Conservation (phyloP, 2,113 vertebrate species). For the rabbit (Oryctolagus cuniculus) region DNA sequence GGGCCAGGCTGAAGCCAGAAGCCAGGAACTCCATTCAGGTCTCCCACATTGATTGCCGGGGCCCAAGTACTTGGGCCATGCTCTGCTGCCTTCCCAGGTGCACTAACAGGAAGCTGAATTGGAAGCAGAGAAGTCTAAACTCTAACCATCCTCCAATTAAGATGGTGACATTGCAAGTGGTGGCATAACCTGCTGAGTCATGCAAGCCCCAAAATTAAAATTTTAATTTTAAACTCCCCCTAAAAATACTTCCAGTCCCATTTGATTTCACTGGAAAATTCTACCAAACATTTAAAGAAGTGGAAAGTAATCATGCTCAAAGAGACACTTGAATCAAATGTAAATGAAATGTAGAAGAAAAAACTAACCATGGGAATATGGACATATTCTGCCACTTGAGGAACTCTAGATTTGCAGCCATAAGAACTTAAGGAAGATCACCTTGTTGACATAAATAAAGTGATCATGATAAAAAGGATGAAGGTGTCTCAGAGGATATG, state of each 20-base stretch:
- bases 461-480: constrained; percentile 28
- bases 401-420: background rate
- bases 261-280: background rate
- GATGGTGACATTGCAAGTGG: too few relatives aligned
- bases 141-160: too few relatives aligned
- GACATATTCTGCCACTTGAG: background rate
- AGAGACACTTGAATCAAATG: constrained; percentile 34
- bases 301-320: background rate
- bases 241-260: constrained; percentile 28
- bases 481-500: constrained; percentile 15
- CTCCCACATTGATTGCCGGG: too few relatives aligned
- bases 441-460: constrained; percentile 36
- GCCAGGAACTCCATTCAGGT: too few relatives aligned
- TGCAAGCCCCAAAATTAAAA: background rate
- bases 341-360: constrained; percentile 9
- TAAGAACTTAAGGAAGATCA: background rate
- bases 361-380: background rate
- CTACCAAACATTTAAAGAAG: background rate
- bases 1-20: too few relatives aligned
- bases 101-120: too few relatives aligned
- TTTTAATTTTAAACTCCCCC: background rate
- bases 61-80: too few relatives aligned
- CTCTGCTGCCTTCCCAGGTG: too few relatives aligned
- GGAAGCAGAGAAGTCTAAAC: too few relatives aligned
- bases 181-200: too few relatives aligned